Percentiles rank a stretch among this genome's conserved stretches.
Evolutionary conservation across 1,140 invertebrate genomes (phyloP).

Genomic region (Pollicipes pollicipes): DNA sequence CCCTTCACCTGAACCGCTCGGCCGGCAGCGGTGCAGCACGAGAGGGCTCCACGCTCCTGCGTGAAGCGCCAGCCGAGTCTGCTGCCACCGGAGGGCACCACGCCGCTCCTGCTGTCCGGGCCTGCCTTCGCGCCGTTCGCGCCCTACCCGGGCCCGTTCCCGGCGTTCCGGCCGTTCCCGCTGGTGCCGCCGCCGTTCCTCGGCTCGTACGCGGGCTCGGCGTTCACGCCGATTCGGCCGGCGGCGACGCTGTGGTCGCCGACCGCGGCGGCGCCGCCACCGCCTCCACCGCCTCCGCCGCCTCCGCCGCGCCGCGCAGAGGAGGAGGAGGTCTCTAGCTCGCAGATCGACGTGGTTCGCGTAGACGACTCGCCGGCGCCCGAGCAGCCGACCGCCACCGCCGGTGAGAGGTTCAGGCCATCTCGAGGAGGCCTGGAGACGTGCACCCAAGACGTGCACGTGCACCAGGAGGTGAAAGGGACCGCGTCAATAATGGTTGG

Average conservation of each 20-base stretch:
- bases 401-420: too few species aligned
- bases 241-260: slow-evolving; percentile 2
- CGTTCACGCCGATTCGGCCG: slow-evolving; percentile 17
- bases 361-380: slow-evolving; percentile 7
- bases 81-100: slow-evolving; percentile 20
- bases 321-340: slow-evolving; percentile 12
- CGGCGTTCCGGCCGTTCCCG: slow-evolving; percentile 1
- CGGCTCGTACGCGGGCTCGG: slow-evolving; percentile 12
- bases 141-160: slow-evolving; percentile 14
- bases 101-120: slow-evolving; percentile 19
- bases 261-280: background rate
- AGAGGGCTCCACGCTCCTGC: slow-evolving; percentile 51
- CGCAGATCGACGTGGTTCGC: slow-evolving; percentile 4
- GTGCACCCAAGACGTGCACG: too few species aligned
- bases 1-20: background rate
- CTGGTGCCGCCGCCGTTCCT: slow-evolving; percentile 8
- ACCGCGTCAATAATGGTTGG: too few species aligned
- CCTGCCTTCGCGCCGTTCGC: slow-evolving; percentile 21
- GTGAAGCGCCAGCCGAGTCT: slow-evolving; percentile 21
- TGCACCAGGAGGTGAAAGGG: too few species aligned
- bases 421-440: too few species aligned
- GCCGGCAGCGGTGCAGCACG: slow-evolving; percentile 64
- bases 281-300: too few species aligned
- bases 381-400: too few species aligned
- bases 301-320: slow-evolving; percentile 3